Base-by-base conservation (phyloP, 2,888 invertebrate genomes). In the Cheilosia vernalis region DNA sequence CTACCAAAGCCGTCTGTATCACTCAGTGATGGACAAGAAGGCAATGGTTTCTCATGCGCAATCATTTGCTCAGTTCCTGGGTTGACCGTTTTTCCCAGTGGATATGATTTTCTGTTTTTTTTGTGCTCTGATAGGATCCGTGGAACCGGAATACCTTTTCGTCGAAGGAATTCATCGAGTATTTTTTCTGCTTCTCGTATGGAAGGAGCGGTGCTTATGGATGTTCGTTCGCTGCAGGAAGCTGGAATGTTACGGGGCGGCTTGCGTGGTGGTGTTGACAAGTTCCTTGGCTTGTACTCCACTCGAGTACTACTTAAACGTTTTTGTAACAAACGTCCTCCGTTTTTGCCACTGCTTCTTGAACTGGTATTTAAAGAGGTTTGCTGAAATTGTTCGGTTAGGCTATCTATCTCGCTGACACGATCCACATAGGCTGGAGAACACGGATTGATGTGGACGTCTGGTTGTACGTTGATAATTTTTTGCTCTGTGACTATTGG, bases 241-340 rank as follows among this genome's bases (percentile, higher is more conserved):
- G 87, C 88, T 2, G 88, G 67, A 66, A 89, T 89, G 64, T 88
- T 89, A 5, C 92, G 89, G n/a, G 92, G 92, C 2, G 92, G 92
- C 64, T 92, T 92, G 6, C 89, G 89, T 0, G 91, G 91, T 0
- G 90, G 91, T 13, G 88, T 88, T 49, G 87, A 85, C 4, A 80
- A 60, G 21, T 89, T 88, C n/a, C 88, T 89, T 0, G 89, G 87
- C 49, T 89, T 91, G 15, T 89, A 90, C n/a, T 87, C 88, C 0
- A 88, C 78, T 44, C 87, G 86, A 0, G 88, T 87, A 10, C 87
- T 78, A 2, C 90, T 89, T 13, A 91, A 87, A 2, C 92, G 90
- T 63, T 91, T 91, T 37, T 90, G 88, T 7, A 92, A 67, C 40
- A 91, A 82, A 5, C 89, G 89, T 0, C 92, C 91, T 0, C 90